Evolutionary conservation across 2,113 vertebrate genomes (phyloP).

Genomic region (Petromus typicus): DNA sequence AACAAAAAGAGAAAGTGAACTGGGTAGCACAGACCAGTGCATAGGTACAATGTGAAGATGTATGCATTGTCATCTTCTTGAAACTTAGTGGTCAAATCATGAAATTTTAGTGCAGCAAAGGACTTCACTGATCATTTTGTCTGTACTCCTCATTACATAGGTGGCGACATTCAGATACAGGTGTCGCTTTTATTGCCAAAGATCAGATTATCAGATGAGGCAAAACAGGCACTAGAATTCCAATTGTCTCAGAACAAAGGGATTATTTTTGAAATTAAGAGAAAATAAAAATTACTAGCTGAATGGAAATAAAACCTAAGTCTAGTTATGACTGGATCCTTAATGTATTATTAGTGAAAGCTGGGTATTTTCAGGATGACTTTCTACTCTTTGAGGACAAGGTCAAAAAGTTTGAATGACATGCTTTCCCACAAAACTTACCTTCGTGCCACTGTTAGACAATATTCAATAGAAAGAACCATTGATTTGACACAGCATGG

Average conservation of each 20-base stretch:
- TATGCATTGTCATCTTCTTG: background rate
- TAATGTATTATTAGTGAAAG: slow-evolving; percentile 55
- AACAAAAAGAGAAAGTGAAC: slow-evolving; percentile 19
- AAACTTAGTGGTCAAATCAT: slow-evolving; percentile 44
- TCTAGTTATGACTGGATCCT: slow-evolving; percentile 18
- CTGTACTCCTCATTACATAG: background rate
- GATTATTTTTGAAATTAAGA: slow-evolving; percentile 24
- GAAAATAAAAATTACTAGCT: slow-evolving; percentile 33
- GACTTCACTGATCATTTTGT: background rate
- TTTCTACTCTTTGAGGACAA: slow-evolving; percentile 59
- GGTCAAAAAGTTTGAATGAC: slow-evolving; percentile 31
- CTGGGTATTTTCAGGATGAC: background rate
- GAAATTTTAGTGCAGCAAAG: slow-evolving; percentile 18
- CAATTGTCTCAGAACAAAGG: slow-evolving; percentile 19
- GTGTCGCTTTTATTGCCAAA: background rate
- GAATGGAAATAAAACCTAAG: background rate
- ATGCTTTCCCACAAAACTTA: slow-evolving; percentile 48
- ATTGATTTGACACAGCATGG: slow-evolving; percentile 52
- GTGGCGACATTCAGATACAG: background rate
- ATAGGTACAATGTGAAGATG: background rate
- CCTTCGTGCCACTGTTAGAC: background rate
- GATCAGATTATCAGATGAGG: slow-evolving; percentile 29
- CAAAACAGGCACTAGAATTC: slow-evolving; percentile 3
- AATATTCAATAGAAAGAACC: slow-evolving; percentile 14
- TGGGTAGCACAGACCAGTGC: background rate